A percentile compares a stretch with the other conserved stretches of the same genome.
Conservation (phyloP, 64 coral and sea anemone genomes). For the Porites lutea region DNA sequence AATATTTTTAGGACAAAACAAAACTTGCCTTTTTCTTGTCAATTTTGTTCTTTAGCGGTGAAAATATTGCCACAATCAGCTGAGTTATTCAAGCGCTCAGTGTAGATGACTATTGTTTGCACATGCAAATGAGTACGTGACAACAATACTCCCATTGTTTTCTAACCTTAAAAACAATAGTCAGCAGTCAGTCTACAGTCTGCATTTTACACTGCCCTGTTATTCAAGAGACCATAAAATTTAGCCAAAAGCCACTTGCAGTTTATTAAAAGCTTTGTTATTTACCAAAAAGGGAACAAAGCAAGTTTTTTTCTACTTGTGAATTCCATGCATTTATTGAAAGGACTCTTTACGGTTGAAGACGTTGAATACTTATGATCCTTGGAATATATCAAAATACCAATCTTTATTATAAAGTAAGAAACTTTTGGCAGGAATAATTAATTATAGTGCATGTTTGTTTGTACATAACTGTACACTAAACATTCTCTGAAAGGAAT, state of each 20-base stretch:
- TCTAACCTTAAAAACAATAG: too few species aligned
- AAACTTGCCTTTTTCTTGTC: background rate
- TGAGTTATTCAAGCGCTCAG: background rate
- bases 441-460: slow-evolving; percentile 10
- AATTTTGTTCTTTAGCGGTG: background rate
- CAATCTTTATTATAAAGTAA: background rate
- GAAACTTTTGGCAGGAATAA: background rate
- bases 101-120: too few species aligned
- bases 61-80: background rate
- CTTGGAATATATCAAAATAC: slow-evolving; percentile 3
- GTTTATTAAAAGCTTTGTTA: background rate
- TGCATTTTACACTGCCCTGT: too few species aligned
- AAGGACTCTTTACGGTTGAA: background rate
- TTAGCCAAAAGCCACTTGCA: slow-evolving; percentile 8
- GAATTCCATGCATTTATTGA: slow-evolving; percentile 9
- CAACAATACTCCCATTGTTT: too few species aligned
- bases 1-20: background rate
- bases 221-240: slow-evolving; percentile 4
- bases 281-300: slow-evolving; percentile 6
- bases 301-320: slow-evolving; percentile 12
- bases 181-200: too few species aligned
- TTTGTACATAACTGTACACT: slow-evolving; percentile 8
- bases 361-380: slow-evolving; percentile 19
- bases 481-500: slow-evolving; percentile 13
- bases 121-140: too few species aligned